phyloP scores from a whole-genome alignment of 1,140 invertebrate species.

The Xylocopa sonorina region DNA sequence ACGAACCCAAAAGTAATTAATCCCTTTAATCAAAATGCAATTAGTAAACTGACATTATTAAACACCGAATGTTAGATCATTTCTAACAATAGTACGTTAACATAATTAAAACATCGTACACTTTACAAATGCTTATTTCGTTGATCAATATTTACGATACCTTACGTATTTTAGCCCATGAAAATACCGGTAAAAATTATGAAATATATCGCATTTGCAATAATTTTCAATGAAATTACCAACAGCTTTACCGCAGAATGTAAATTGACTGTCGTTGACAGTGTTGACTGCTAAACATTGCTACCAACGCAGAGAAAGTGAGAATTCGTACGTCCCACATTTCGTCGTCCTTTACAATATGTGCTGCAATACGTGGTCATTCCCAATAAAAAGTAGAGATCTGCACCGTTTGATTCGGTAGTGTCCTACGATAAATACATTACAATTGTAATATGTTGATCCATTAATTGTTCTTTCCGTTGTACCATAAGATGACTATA shows the following conservation, averaged over 20 bases:
- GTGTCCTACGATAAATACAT: no score
- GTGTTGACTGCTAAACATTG: neutral
- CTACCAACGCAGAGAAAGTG: neutral
- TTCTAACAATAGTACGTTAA: neutral
- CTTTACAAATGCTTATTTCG: neutral
- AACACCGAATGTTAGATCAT: neutral
- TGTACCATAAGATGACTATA: no score
- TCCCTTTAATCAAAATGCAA: constrained; percentile 7
- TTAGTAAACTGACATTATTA: neutral
- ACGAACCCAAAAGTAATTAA: constrained; percentile 10
- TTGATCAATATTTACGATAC: neutral
- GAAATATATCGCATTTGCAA: neutral
- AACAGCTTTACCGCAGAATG: neutral
- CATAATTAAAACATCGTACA: neutral
- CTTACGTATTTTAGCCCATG: neutral
- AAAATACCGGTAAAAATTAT: constrained; percentile 2
- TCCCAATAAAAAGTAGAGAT: no score
- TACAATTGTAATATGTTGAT: no score
- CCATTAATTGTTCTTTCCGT: no score
- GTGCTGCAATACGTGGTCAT: no score
- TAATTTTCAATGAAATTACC: neutral
- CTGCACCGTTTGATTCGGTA: no score
- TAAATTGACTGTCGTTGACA: constrained; percentile 9
- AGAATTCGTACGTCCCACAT: no score
- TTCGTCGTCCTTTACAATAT: no score